These are phyloP conservation scores for Ceratosolen solmsi DNA, from an alignment of 1,140 invertebrate genomes.

Conservation along the genomic window DNA sequence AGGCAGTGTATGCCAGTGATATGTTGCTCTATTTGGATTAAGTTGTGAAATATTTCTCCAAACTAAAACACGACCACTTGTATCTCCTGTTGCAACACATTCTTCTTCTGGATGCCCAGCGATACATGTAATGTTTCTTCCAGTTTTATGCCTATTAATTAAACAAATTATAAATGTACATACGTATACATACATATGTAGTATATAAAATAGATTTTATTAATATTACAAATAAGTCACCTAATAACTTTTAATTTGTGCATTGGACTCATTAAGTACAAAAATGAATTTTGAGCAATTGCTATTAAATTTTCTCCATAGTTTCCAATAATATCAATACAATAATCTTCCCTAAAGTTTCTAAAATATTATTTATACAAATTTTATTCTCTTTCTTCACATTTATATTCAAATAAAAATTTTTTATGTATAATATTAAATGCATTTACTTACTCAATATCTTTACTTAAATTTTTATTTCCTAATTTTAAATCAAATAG, in stretches of 20 bases:
- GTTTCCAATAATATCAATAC: constrained; percentile 68
- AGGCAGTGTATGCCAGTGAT: constrained; percentile 87
- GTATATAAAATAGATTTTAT: background rate
- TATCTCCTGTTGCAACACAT: constrained; percentile 81
- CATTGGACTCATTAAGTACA: constrained; percentile 64
- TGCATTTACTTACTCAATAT: constrained; percentile 52
- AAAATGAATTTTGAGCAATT: constrained; percentile 59
- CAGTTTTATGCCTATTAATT: constrained; percentile 67
- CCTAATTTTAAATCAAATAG: constrained; percentile 66
- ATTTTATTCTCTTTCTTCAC: background rate
- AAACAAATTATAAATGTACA: constrained; percentile 42
- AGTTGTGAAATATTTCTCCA: constrained; percentile 75
- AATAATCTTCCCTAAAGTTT: constrained; percentile 60
- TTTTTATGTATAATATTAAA: too few species aligned
- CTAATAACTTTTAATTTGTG: constrained; percentile 58
- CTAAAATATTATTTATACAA: constrained; percentile 55
- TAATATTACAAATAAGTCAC: constrained; percentile 46
- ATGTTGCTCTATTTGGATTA: constrained; percentile 73
- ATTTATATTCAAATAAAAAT: constrained; percentile 12
- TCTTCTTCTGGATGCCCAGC: constrained; percentile 80
- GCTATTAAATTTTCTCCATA: constrained; percentile 67
- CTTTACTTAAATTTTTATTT: constrained; percentile 49
- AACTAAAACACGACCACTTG: constrained; percentile 78
- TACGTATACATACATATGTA: background rate
- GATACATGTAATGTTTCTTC: constrained; percentile 78